A percentile compares a stretch with the other conserved stretches of the same genome.
phyloP scores from a whole-genome alignment of 2,888 invertebrate genomes.

The Parascotia fuliginaria region DNA sequence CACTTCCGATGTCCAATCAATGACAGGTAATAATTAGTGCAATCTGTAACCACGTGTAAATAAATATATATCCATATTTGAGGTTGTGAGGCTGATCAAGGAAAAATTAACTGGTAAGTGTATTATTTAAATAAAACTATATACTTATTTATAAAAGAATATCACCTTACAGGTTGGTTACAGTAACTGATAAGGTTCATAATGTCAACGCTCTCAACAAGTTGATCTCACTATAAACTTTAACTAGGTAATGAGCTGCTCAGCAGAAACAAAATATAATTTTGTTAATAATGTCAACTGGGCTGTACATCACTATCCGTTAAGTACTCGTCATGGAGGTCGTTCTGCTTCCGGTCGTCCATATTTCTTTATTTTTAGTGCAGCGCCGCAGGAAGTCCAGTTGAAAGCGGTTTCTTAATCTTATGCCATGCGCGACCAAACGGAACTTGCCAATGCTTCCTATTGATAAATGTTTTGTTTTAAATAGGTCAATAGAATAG shows the following conservation, averaged over 20 bases:
- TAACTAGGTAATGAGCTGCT: too few species aligned
- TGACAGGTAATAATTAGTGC: background rate
- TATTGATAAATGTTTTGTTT: conserved; percentile 52
- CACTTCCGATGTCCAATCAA: background rate
- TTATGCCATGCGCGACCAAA: conserved; percentile 67
- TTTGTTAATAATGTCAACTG: background rate
- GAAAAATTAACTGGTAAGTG: too few species aligned
- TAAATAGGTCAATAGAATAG: conserved; percentile 39
- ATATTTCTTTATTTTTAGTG: conserved; percentile 72
- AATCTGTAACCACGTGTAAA: background rate
- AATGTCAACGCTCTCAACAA: too few species aligned
- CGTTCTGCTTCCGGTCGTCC: conserved; percentile 64
- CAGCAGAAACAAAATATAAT: too few species aligned
- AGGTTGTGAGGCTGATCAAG: too few species aligned
- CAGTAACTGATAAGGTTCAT: too few species aligned
- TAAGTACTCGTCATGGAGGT: conserved; percentile 59
- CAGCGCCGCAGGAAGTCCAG: conserved; percentile 66
- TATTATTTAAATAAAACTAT: too few species aligned
- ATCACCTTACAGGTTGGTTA: too few species aligned
- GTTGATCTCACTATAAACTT: too few species aligned
- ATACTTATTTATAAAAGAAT: too few species aligned
- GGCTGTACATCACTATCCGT: conserved; percentile 30
- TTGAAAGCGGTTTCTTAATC: conserved; percentile 69
- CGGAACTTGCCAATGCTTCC: conserved; percentile 68
- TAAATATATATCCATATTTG: background rate